Conservation (phyloP, 2,888 invertebrate genomes). For the Mechanitis mazaeus region DNA sequence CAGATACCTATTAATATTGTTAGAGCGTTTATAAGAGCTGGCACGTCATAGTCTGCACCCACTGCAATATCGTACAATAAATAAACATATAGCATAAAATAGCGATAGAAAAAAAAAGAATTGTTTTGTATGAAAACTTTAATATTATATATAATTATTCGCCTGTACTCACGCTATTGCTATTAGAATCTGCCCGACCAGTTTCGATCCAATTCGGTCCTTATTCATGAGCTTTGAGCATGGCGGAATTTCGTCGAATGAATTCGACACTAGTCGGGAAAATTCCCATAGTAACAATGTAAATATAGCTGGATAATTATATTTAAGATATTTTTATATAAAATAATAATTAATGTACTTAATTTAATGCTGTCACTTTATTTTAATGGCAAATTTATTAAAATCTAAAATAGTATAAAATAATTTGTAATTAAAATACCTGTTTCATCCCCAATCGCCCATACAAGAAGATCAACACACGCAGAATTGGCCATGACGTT, state of each 20-base stretch:
- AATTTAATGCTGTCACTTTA: too few relatives aligned
- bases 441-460: conserved; percentile 98
- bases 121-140: conserved; percentile 10
- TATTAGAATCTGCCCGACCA: too few relatives aligned
- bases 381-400: conserved; percentile 13
- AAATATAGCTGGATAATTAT: too few relatives aligned
- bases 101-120: conserved; percentile 21
- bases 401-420: too few relatives aligned
- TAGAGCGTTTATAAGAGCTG: conserved; percentile 84
- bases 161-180: too few relatives aligned
- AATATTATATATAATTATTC: too few relatives aligned
- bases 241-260: too few relatives aligned
- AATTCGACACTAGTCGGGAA: too few relatives aligned
- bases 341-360: neutral
- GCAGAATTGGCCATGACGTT: conserved; percentile 98
- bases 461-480: conserved; percentile 97
- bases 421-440: conserved; percentile 70
- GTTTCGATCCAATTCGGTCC: too few relatives aligned
- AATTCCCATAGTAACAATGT: too few relatives aligned
- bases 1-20: conserved; percentile 80
- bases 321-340: conserved; percentile 13
- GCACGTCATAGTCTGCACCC: conserved; percentile 82
- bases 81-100: neutral
- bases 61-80: conserved; percentile 72
- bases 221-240: too few relatives aligned